Percentiles rank a stretch among this genome's conserved stretches.
These are phyloP conservation scores for Chinchilla lanigera DNA, from an alignment of 2,113 vertebrate species.

Conservation along the genomic window DNA sequence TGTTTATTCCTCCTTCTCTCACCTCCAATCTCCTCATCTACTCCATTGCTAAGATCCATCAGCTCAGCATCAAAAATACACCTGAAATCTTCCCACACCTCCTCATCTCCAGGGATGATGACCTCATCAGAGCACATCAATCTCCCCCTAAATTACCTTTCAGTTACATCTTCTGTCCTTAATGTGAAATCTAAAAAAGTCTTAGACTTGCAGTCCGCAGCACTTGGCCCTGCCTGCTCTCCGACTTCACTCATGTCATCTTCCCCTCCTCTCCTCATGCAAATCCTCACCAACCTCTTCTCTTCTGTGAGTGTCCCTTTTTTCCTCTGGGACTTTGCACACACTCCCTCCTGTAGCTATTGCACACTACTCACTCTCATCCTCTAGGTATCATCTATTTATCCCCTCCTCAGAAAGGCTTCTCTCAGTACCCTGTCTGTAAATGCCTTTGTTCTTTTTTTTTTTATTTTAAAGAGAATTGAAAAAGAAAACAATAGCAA, in stretches of 20 bases:
- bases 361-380: background rate
- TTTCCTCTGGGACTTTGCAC: background rate
- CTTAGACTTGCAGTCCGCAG: background rate
- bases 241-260: background rate
- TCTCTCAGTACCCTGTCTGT: background rate
- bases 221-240: background rate
- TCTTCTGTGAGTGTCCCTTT: background rate
- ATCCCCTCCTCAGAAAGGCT: background rate
- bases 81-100: background rate
- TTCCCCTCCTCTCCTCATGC: background rate
- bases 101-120: background rate
- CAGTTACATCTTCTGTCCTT: background rate
- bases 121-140: background rate
- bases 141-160: background rate
- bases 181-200: background rate
- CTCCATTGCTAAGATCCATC: background rate
- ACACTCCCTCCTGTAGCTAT: rapidly evolving
- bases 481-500: too few relatives aligned
- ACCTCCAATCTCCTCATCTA: background rate
- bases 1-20: background rate
- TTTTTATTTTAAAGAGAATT: too few relatives aligned
- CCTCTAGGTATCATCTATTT: background rate
- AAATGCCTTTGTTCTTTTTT: background rate
- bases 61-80: background rate
- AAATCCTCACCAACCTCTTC: background rate